These are phyloP conservation scores for Glaucomys volans DNA, from an alignment of 2,113 vertebrate genomes.

Conservation along the genomic window DNA sequence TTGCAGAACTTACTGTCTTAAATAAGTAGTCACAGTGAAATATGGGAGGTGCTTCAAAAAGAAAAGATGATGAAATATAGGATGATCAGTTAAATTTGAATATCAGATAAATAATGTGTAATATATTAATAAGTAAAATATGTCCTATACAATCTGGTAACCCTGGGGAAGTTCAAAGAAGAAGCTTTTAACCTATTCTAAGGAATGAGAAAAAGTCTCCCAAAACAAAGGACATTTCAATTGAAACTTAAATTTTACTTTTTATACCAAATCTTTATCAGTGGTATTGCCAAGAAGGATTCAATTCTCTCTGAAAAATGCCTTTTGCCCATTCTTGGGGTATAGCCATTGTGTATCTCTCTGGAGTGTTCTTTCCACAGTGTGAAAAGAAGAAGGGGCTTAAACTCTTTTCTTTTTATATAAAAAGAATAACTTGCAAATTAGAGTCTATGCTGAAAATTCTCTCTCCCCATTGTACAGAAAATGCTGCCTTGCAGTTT, in stretches of 20 bases:
- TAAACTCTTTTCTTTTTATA: background rate
- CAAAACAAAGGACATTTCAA: conserved; percentile 26
- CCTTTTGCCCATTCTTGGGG: background rate
- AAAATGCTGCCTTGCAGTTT: background rate
- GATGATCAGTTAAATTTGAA: conserved; percentile 18
- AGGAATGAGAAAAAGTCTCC: background rate
- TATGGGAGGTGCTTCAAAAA: conserved; percentile 13
- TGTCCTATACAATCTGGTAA: background rate
- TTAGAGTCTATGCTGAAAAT: conserved; percentile 5
- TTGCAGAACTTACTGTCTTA: background rate
- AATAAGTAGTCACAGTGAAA: background rate
- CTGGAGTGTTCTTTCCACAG: background rate
- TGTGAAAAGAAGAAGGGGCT: background rate
- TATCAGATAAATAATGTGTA: conserved; percentile 30
- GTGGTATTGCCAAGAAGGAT: background rate
- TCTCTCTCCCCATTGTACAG: background rate
- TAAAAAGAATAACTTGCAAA: conserved; percentile 21
- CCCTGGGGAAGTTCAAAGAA: background rate
- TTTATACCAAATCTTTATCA: background rate
- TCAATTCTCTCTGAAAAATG: conserved; percentile 7
- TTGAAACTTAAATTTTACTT: background rate
- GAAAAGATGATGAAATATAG: conserved; percentile 2
- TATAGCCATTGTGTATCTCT: background rate
- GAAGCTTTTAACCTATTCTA: conserved; percentile 1
- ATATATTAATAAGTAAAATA: background rate